phyloP scores from a whole-genome alignment of 2,888 invertebrate genomes.

The Elaeidobius kamerunicus region DNA sequence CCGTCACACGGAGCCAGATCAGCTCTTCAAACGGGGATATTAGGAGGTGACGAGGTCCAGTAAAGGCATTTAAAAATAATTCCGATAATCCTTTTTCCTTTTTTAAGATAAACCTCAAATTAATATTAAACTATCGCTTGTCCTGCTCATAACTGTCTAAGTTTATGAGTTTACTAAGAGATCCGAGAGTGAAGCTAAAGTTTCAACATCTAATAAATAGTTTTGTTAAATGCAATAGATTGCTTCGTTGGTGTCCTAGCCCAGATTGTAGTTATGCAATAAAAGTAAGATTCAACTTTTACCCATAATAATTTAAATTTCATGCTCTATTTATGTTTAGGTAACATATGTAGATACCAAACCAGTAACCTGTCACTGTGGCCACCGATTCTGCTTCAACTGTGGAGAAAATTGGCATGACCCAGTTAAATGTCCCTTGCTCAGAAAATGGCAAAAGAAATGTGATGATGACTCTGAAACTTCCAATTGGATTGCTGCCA shows the following conservation, averaged over 20 bases:
- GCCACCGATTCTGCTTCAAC: slow-evolving; percentile 93
- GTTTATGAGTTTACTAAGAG: slow-evolving; percentile 89
- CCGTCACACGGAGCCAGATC: no score
- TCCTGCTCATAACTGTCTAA: slow-evolving; percentile 95
- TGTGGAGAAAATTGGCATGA: slow-evolving; percentile 99
- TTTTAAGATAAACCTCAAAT: no score
- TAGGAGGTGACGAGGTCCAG: no score
- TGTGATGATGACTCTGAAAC: slow-evolving; percentile 99
- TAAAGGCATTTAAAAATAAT: no score
- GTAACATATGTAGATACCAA: slow-evolving; percentile 74
- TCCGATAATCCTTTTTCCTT: no score
- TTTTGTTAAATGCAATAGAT: slow-evolving; percentile 97
- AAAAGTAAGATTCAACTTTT: slow-evolving; percentile 57
- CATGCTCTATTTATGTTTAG: no score
- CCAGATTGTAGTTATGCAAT: slow-evolving; percentile 97
- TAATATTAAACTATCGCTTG: slow-evolving; percentile 97
- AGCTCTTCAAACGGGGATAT: no score
- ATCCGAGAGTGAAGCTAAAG: slow-evolving; percentile 83
- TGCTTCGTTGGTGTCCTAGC: slow-evolving; percentile 97
- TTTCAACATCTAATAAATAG: slow-evolving; percentile 98
- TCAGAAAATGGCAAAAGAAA: slow-evolving; percentile 97
- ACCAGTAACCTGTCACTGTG: slow-evolving; percentile 90
- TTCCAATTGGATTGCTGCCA: slow-evolving; percentile 99
- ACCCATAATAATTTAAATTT: not conserved
- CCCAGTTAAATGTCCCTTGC: slow-evolving; percentile 90